Evolutionary conservation across 35 echinoderm and acorn worm genomes (phyloP).

Genomic region (Anneissia japonica): DNA sequence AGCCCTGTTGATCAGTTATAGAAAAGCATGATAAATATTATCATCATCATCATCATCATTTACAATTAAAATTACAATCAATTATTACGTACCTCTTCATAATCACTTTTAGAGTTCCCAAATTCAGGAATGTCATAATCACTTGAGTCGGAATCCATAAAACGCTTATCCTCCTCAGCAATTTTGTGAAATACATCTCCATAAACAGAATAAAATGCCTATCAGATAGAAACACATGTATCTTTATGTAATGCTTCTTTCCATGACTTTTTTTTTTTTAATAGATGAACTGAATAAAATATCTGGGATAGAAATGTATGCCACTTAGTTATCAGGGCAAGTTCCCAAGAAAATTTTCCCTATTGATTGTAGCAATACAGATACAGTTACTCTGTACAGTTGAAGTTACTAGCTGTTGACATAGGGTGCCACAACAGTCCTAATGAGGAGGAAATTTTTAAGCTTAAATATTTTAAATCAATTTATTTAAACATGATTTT

Average conservation of each 20-base stretch:
- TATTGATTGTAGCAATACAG: background rate
- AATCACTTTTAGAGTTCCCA: conserved; percentile 67
- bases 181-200: conserved; percentile 72
- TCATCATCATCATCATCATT: too few relatives aligned
- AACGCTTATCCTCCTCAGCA: conserved; percentile 72
- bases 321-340: too few relatives aligned
- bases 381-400: background rate
- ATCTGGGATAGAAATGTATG: too few relatives aligned
- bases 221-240: background rate
- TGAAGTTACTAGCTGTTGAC: background rate
- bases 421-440: background rate
- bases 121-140: conserved; percentile 69
- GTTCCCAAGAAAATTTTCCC: background rate
- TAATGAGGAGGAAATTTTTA: background rate
- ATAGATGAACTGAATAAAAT: too few relatives aligned
- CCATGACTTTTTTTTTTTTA: too few relatives aligned
- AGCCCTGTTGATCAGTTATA: too few relatives aligned
- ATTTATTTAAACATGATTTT: too few relatives aligned
- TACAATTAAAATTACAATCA: too few relatives aligned
- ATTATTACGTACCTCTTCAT: conserved; percentile 99
- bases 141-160: conserved; percentile 34
- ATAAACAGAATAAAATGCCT: conserved; percentile 92
- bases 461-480: background rate
- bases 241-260: too few relatives aligned
- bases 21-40: too few relatives aligned